Evolutionary conservation across 2,888 invertebrate species (phyloP), one percentile per base, ranked within the genome.

Genomic region (Agonum fuliginosum): DNA sequence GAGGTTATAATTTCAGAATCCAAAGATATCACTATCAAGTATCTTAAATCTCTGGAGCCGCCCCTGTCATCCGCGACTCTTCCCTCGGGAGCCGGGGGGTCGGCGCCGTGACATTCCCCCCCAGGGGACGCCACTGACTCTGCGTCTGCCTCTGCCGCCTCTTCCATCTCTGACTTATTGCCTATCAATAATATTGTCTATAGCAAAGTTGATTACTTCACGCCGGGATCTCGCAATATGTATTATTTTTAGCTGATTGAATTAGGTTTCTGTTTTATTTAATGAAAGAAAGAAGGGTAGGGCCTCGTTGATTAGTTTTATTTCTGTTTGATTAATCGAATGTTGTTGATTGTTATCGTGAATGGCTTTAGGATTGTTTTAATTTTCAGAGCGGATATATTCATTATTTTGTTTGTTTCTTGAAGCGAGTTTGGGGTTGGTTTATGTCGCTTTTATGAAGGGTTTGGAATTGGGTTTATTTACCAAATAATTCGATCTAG

Each of bases 121-220:
- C 58, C 30, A 8, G 27, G 30, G 58, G 58, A 62, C 58, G 58
- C 58, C 17, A 27, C 30, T 62, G 58, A 19, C 46, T 4, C 46
- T 17, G 19, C 17, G 6, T 6, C 17, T 6, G 4, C 8, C 14
- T 3, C 58, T 62, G 58, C n/a, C 46, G 8, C 46, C 46, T 6
- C 17, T 17, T 6, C 17, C 14, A 3, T 17, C 14, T 3, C 58
- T 62, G 58, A 62, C 58, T 62, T 62, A 62, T 62, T 62, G 58
- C 58, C 58, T 62, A 30, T 62, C 58, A 62, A 62, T 46, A 19
- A 46, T 62, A 62, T 62, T 62, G 58, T 62, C 58, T 27, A 22
- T 54, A 22, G 12, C 54, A 12, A 30, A 62, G 30, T 62, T 62
- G 58, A 62, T 62, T 62, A 62, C 30, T 62, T 62, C 58, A 30